These are phyloP conservation scores for Cyprinodon diabolis DNA, from an alignment of 2,797 vertebrate species.

Conservation along the genomic window DNA sequence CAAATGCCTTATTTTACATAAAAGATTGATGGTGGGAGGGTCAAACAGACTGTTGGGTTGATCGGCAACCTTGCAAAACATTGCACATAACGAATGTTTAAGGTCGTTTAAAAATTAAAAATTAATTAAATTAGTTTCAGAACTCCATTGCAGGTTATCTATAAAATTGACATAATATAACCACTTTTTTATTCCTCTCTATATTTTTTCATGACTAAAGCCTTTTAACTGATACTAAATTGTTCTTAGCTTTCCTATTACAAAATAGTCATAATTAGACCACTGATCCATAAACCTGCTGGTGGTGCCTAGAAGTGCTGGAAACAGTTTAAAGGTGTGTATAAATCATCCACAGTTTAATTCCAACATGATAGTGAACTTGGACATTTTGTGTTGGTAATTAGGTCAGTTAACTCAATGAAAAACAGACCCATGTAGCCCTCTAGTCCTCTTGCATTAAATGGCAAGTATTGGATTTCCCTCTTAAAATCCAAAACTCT, in stretches of 20 bases:
- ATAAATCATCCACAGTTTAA: conserved; percentile 74
- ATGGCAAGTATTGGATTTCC: conserved; percentile 54
- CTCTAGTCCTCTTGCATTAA: conserved; percentile 46
- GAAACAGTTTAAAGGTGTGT: conserved; percentile 59
- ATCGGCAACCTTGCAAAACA: too few relatives aligned
- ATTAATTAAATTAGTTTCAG: neutral
- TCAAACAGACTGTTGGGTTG: too few relatives aligned
- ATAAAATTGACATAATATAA: conserved; percentile 17
- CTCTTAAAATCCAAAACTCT: conserved; percentile 60
- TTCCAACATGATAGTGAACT: conserved; percentile 66
- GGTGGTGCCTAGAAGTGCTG: conserved; percentile 41
- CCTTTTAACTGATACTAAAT: conserved; percentile 26
- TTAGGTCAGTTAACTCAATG: conserved; percentile 67
- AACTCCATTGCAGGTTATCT: conserved; percentile 25
- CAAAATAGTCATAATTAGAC: conserved; percentile 65
- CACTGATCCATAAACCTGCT: conserved; percentile 43
- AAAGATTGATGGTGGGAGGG: too few relatives aligned
- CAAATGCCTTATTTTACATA: too few relatives aligned
- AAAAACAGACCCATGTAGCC: conserved; percentile 47
- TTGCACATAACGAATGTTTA: too few relatives aligned
- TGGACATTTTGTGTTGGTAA: conserved; percentile 54
- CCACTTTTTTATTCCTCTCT: conserved; percentile 15
- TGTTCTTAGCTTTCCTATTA: conserved; percentile 40
- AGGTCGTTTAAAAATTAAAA: neutral
- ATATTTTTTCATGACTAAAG: conserved; percentile 20